Base-by-base conservation (phyloP, 2,797 vertebrate genomes). In the Triplophysa bombifrons region DNA sequence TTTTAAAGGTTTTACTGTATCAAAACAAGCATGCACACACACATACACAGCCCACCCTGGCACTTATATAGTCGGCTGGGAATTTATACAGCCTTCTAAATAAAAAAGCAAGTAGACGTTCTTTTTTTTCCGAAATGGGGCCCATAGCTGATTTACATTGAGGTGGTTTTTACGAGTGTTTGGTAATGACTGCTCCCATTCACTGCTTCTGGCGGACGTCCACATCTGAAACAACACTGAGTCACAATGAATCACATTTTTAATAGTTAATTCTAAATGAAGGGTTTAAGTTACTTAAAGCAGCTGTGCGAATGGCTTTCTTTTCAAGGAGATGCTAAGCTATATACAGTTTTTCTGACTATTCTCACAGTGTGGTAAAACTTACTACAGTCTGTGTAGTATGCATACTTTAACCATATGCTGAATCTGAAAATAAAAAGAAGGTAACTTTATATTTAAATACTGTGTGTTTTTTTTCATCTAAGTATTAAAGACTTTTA, bases 161-260 rank as follows among this genome's bases (percentile, higher is more conserved):
- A 72, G 69, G 20, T 72, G 1, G 20, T 46, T 79, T 77, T 79
- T 79, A 79, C 2, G 68, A 79, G 77, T 72, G 68, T 72, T 72
- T 72, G 51, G 76, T 48, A 70, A 78, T 71, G 34, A 67, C 48
- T 51, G 76, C 41, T 78, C 67, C 30, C 41, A 50, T 78, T 78
- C 46, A 0, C 56, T 27, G 38, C 76, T 78, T 17, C 74, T 66
- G 74, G 63, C 66, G 65, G 25, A 48, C 48, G 2, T 79, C 76
- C 63, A 60, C 60, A 72, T 72, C 77, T 79, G 77, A 72, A 79
- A 64, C 69, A 79, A 79, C 77, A 77, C n/a, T 60, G 75, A 69
- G 53, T 60, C 65, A 72, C 60, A 55, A 72, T 79, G 46, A 72
- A 79, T 79, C 69, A 72, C 30, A 65, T 65, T 65, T 63, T 17